A percentile compares a stretch with the other conserved stretches of the same genome.
These are phyloP conservation scores for Ctenoplectra terminalis DNA, from an alignment of 1,140 invertebrate genomes.

Conservation along the genomic window DNA sequence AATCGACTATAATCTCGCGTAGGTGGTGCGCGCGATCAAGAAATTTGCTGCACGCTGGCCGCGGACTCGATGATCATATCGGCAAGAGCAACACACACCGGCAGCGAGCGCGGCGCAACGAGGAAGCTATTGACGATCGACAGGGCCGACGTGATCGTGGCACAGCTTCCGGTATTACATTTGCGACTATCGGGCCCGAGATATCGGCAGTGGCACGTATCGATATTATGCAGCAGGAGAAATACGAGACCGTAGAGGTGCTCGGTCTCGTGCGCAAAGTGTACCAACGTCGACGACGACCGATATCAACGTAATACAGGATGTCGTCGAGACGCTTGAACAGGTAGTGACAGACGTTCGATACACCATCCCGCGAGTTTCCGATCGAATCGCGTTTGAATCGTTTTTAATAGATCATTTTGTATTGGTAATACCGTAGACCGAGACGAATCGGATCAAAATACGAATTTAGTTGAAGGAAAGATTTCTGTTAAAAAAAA, in stretches of 20 bases:
- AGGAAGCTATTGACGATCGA: constrained; percentile 57
- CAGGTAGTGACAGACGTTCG: constrained; percentile 24
- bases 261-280: constrained; percentile 37
- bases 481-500: no score
- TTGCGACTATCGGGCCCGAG: constrained; percentile 42
- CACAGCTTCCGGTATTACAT: constrained; percentile 61
- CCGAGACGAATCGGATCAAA: no score
- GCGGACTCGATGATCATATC: constrained; percentile 43
- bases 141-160: constrained; percentile 51
- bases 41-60: constrained; percentile 41
- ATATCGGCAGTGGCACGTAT: constrained; percentile 45
- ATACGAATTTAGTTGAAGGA: no score
- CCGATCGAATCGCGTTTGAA: neutral
- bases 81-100: neutral
- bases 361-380: neutral
- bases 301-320: constrained; percentile 26
- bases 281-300: constrained; percentile 40
- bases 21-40: constrained; percentile 42
- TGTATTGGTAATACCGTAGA: no score
- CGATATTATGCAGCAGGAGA: constrained; percentile 52
- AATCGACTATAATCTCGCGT: constrained; percentile 51
- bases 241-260: constrained; percentile 41
- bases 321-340: constrained; percentile 25
- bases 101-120: constrained; percentile 26
- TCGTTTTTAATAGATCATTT: no score